These are phyloP conservation scores for Antigone vipio DNA, from an alignment of 2,113 vertebrate genomes.

Conservation along the genomic window DNA sequence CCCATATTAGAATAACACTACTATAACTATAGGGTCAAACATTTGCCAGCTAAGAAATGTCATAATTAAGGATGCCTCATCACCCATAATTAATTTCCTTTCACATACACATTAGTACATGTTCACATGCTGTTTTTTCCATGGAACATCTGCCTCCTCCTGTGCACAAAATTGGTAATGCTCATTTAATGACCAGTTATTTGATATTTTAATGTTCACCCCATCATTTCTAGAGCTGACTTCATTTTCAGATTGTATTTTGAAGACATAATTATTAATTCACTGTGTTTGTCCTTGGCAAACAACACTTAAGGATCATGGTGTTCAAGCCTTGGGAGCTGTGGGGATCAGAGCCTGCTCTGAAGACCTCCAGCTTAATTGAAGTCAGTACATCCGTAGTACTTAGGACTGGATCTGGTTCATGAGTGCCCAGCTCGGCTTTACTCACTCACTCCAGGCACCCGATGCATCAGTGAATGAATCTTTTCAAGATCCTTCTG, in stretches of 20 bases:
- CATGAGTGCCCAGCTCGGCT: background rate
- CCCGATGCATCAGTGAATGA: background rate
- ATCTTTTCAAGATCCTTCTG: background rate
- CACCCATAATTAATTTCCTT: background rate
- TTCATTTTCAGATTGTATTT: background rate
- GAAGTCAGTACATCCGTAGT: accelerated
- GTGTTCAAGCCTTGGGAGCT: background rate
- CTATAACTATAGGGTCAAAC: background rate
- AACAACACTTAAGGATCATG: background rate
- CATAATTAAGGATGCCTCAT: background rate
- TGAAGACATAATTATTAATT: background rate
- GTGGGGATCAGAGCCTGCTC: background rate
- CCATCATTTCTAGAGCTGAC: background rate
- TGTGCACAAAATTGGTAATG: background rate
- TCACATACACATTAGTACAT: background rate
- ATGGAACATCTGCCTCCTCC: background rate
- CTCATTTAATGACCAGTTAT: background rate
- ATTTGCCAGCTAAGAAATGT: background rate
- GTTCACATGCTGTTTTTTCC: background rate
- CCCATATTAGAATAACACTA: background rate
- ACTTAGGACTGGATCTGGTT: background rate
- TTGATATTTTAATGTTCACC: background rate
- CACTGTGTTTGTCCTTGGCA: background rate
- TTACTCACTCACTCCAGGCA: background rate
- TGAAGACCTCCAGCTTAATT: background rate